Evolutionary conservation across 2,113 vertebrate species (phyloP), one percentile per base, ranked within the genome.

Genomic region (Menura novaehollandiae): DNA sequence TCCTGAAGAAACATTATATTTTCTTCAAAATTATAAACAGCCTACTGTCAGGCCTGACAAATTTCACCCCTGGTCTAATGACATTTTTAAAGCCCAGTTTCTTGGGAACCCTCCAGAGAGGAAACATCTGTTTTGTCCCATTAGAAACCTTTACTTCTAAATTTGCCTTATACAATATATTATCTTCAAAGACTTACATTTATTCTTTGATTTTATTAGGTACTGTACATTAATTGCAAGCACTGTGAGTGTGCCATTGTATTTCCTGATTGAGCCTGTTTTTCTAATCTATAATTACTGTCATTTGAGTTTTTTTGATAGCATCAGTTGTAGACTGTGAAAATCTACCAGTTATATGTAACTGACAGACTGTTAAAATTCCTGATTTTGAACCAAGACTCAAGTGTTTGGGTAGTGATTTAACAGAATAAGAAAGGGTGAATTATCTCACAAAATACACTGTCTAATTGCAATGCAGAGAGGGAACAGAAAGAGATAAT

Each of bases 81-180:
- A 71, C 90, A 92, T 78, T 86, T 96, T 96, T 84, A 97, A 94
- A n/a, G 44, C 49, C 52, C 64, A 43, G 49, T 78, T 94, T 78
- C 68, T 81, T 95, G 90, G 82, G 68, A 83, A 76, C 4, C 21
- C 9, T 89, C 93, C 92, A 93, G 72, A 95, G 32, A 78, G 66
- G 60, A 93, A 96, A 97, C 93, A 97, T 96, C 93, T 96, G 90
- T 24, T 63, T 78, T 71, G 53, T 58, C 35, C 76, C 64, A 39
- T 30, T 56, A 67, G 44, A 68, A 93, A 81, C 7, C 19, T 81
- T 88, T 74, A 24, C 20, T 94, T 81, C 52, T 56, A 53, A 49
- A 59, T 85, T 60, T 68, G 22, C 13, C 32, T 93, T 66, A 52
- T 22, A 77, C 27, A 59, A 53, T 37, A 51, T 9, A 86, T 1